These are phyloP conservation scores for Neosilurus mollespiculum DNA, from an alignment of 2,797 vertebrate species.

Conservation along the genomic window DNA sequence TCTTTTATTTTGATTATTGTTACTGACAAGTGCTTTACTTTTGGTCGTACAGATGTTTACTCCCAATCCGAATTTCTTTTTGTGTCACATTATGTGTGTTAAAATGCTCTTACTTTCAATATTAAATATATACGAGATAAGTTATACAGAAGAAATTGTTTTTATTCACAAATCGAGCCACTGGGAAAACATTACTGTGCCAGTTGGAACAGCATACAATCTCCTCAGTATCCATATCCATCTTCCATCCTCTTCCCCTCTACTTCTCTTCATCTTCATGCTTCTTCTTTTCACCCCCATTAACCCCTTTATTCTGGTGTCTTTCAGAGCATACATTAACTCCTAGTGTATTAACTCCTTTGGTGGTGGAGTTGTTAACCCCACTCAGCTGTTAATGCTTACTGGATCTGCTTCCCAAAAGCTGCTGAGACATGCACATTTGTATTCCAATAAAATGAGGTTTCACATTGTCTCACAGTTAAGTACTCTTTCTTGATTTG, in stretches of 20 bases:
- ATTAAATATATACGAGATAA: too few species aligned
- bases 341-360: background rate
- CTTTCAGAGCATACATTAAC: constrained; percentile 18
- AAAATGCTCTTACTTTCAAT: too few species aligned
- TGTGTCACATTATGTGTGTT: too few species aligned
- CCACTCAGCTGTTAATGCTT: constrained; percentile 47
- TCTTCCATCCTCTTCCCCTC: background rate
- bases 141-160: background rate
- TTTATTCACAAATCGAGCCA: background rate
- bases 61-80: too few species aligned
- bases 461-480: constrained; percentile 49
- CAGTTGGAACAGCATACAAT: background rate
- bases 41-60: too few species aligned
- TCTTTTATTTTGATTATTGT: too few species aligned
- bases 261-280: background rate
- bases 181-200: background rate
- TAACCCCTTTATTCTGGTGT: background rate
- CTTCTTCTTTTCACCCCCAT: background rate
- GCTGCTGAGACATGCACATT: constrained; percentile 45
- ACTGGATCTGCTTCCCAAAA: constrained; percentile 33
- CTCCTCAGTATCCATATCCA: background rate
- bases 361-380: constrained; percentile 40
- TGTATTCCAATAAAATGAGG: constrained; percentile 16
- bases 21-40: too few species aligned
- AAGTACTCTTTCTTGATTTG: constrained; percentile 31